Evolutionary conservation across 2,797 vertebrate species (phyloP).

Genomic region (Phrynocephalus vlangalii): DNA sequence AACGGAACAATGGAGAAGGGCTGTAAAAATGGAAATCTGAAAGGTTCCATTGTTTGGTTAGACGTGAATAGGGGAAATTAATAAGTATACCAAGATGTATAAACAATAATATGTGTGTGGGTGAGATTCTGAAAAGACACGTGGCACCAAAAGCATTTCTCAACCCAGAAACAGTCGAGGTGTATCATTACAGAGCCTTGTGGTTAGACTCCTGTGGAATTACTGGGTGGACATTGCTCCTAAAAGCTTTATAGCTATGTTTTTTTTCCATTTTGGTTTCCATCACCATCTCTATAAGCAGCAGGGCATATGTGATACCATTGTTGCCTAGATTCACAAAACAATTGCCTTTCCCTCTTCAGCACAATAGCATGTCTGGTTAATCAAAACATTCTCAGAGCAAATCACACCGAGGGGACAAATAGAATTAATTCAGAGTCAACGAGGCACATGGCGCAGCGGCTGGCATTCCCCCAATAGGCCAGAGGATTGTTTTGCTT

Average conservation of each 20-base stretch:
- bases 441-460: neutral
- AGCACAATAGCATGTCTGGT: neutral
- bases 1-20: constrained; percentile 36
- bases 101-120: constrained; percentile 45
- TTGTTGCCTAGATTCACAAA: fast-evolving
- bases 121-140: constrained; percentile 61
- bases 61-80: constrained; percentile 47
- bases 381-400: neutral
- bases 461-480: neutral
- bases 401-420: constrained; percentile 15
- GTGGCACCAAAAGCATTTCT: constrained; percentile 55
- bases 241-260: neutral
- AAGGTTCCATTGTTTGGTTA: constrained; percentile 17
- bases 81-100: constrained; percentile 21
- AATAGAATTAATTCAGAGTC: constrained; percentile 33
- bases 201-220: neutral
- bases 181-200: constrained; percentile 52
- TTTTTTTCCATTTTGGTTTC: fast-evolving
- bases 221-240: constrained; percentile 20
- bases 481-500: constrained; percentile 34
- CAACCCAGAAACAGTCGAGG: constrained; percentile 49
- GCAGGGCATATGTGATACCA: neutral
- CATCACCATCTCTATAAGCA: neutral
- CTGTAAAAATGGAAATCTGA: constrained; percentile 41
- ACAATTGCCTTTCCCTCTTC: neutral